phyloP scores from a whole-genome alignment of 2,797 vertebrate genomes.

The Microctenopoma stevenorrisi region DNA sequence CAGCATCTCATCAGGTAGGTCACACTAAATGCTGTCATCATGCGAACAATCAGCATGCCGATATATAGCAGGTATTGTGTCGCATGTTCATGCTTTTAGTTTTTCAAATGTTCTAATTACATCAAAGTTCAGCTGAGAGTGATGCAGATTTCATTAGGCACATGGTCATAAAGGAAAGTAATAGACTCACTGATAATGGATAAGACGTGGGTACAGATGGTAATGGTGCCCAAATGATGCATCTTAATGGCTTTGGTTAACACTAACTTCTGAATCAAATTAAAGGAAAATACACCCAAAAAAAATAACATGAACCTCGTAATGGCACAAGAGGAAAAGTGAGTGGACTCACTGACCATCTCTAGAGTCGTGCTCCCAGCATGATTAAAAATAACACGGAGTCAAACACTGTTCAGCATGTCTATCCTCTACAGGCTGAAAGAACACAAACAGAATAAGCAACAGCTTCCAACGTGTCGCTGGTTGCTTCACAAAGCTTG shows the following conservation, averaged over 20 bases:
- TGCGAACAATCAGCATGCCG: neutral
- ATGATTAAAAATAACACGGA: neutral
- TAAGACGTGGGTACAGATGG: too few relatives aligned
- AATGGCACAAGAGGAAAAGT: neutral
- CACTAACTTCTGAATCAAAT: neutral
- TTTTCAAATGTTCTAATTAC: neutral
- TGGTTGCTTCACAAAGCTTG: constrained; percentile 14
- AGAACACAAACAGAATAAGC: neutral
- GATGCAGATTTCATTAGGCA: neutral
- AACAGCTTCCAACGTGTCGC: neutral
- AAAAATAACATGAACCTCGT: neutral
- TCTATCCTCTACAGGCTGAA: neutral
- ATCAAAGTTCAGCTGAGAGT: neutral
- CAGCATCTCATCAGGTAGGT: neutral
- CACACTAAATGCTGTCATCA: neutral
- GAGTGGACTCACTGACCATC: neutral
- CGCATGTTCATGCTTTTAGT: neutral
- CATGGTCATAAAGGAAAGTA: neutral
- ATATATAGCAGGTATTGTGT: neutral
- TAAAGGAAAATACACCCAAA: neutral
- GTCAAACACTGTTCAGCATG: neutral
- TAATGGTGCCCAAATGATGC: neutral
- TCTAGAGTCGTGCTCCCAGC: neutral
- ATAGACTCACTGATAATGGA: neutral
- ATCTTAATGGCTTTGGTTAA: neutral